Evolutionary conservation across 2,113 vertebrate genomes (phyloP).

Genomic region (Isurus oxyrinchus): DNA sequence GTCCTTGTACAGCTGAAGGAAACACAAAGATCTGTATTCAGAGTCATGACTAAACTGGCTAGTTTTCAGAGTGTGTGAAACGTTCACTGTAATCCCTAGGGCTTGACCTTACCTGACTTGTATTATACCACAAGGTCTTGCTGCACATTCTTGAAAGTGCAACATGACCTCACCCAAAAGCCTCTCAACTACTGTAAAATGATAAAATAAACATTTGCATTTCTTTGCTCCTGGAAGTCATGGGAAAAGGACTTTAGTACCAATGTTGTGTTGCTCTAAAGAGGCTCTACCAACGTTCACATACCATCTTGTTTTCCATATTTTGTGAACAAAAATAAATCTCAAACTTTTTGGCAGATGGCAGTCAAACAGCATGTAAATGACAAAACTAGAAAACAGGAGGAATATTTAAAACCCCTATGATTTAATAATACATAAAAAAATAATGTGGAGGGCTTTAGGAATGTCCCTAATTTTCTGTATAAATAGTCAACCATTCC

Average conservation of each 20-base stretch:
- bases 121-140: slow-evolving; percentile 48
- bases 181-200: slow-evolving; percentile 46
- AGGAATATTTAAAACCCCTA: background rate
- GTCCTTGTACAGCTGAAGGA: background rate
- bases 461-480: background rate
- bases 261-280: background rate
- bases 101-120: slow-evolving; percentile 59
- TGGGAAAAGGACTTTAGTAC: slow-evolving; percentile 1
- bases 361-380: background rate
- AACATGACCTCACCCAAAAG: slow-evolving; percentile 45
- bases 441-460: background rate
- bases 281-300: background rate
- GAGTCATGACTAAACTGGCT: slow-evolving; percentile 48
- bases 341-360: background rate
- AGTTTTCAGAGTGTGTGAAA: slow-evolving; percentile 52
- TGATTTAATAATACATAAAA: background rate
- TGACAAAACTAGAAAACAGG: slow-evolving; percentile 8
- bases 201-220: slow-evolving; percentile 49
- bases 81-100: slow-evolving; percentile 54
- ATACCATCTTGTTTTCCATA: background rate
- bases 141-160: slow-evolving; percentile 49
- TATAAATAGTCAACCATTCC: background rate
- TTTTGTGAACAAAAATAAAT: background rate
- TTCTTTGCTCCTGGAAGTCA: background rate
- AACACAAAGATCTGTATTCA: slow-evolving; percentile 22